Conservation (phyloP, 2,113 vertebrate genomes). For the Dissostichus mawsoni region DNA sequence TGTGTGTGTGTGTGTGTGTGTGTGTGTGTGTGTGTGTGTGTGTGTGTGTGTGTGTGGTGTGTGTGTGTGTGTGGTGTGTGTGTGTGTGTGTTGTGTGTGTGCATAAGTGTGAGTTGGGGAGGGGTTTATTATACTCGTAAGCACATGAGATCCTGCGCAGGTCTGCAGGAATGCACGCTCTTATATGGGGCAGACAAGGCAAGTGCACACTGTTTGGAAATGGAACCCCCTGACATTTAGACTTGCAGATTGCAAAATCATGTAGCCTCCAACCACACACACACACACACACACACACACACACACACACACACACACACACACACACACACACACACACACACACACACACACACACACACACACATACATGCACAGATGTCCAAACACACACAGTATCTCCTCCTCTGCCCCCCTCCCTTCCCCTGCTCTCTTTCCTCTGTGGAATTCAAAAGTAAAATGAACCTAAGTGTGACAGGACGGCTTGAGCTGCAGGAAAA, state of each 20-base stretch:
- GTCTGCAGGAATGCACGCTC: constrained; percentile 45
- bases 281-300: constrained; percentile 35
- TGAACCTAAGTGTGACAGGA: constrained; percentile 72
- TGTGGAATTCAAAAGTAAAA: constrained; percentile 69
- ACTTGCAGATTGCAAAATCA: constrained; percentile 60
- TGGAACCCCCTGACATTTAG: constrained; percentile 64
- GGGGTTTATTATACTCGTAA: not conserved
- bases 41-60: no score
- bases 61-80: no score
- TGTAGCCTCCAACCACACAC: constrained; percentile 24
- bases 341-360: constrained; percentile 33
- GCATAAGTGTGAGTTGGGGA: not conserved
- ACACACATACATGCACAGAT: constrained; percentile 35
- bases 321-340: constrained; percentile 37
- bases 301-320: constrained; percentile 44
- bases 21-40: no score
- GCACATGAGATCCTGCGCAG: constrained; percentile 26
- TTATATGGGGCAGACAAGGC: constrained; percentile 48
- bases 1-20: no score
- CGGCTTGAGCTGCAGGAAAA: constrained; percentile 66
- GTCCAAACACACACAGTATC: constrained; percentile 44
- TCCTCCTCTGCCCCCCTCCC: not conserved
- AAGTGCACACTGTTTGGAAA: constrained; percentile 68
- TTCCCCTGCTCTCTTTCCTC: constrained; percentile 38
- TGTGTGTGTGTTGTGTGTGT: not conserved